Evolutionary conservation across 2,888 invertebrate genomes (phyloP), one percentile per base, ranked within the genome.

Genomic region (Augochlorella aurata): DNA sequence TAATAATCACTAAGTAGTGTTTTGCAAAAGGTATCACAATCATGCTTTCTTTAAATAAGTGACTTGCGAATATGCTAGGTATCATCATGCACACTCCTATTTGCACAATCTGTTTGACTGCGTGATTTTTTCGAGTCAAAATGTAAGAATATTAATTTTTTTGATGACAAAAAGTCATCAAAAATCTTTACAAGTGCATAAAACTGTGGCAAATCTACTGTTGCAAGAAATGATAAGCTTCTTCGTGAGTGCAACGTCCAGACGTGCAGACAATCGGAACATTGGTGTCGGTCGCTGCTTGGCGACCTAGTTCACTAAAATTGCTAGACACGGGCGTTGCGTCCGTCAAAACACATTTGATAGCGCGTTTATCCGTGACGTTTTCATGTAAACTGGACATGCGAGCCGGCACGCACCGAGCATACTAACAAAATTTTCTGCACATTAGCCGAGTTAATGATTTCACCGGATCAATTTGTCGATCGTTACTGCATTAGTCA

Each of bases 391-490:
- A 76, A 76, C 38, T 21, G 21, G 70, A 18, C 12, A 24, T 16
- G 16, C 44, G 49, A 50, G 21, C 45, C 14, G 18, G 45, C 61
- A 69, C 75, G 47, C 50, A 50, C 10, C 75, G 49, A 18, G 61
- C 70, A 61, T 45, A 49, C 45, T 76, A 77, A 77, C 77, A 77
- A 74, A 77, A 74, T 72, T 77, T 77, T 77, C 61, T 44, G 61
- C 49, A 61, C 69, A 76, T 70, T 76, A 70, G 44, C 70, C 61
- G 70, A 49, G 70, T 61, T 76, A 76, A 67, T 52, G 71, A 79
- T 63, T 74, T 49, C 54, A 54, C 58, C 67, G 61, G 78, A 78
- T 65, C 68, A 74, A 74, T 78, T 73, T 75, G 73, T 69, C 68
- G 61, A 67, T 66, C 45, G 73, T 77, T 52, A 71, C 58, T 66